Percentiles rank a stretch among this genome's conserved stretches.
Evolutionary conservation across 2,888 invertebrate genomes (phyloP).

Genomic region (Dryobota labecula): DNA sequence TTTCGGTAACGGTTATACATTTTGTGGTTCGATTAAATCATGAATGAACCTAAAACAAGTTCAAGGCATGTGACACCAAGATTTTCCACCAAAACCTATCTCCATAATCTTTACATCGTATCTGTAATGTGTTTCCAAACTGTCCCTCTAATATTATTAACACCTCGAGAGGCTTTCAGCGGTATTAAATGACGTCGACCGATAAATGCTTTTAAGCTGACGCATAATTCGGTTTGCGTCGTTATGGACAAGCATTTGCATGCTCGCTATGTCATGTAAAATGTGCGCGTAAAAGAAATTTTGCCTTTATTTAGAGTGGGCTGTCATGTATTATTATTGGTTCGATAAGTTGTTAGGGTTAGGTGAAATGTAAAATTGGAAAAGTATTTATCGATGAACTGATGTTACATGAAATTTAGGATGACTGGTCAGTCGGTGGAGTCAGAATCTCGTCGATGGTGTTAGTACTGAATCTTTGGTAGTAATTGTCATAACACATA

Average conservation of each 20-base stretch:
- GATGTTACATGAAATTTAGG: neutral
- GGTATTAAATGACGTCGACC: slow-evolving; percentile 73
- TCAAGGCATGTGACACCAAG: neutral
- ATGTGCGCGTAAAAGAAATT: slow-evolving; percentile 50
- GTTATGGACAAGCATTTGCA: slow-evolving; percentile 58
- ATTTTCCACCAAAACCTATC: neutral
- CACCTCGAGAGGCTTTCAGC: slow-evolving; percentile 65
- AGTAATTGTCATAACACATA: neutral
- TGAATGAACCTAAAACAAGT: too few relatives aligned
- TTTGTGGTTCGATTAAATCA: too few relatives aligned
- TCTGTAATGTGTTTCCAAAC: slow-evolving; percentile 33
- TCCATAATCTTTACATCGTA: neutral
- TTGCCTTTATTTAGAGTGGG: slow-evolving; percentile 45
- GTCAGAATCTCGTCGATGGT: neutral
- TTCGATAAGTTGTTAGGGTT: slow-evolving; percentile 6
- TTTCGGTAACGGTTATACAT: too few relatives aligned
- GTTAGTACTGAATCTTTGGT: neutral
- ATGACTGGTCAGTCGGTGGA: neutral
- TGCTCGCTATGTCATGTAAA: slow-evolving; percentile 35
- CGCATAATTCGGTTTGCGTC: slow-evolving; percentile 73
- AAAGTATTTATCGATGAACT: neutral
- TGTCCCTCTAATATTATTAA: slow-evolving; percentile 69
- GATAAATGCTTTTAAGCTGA: slow-evolving; percentile 79
- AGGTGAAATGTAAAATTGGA: neutral
- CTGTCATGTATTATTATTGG: slow-evolving; percentile 36